A percentile compares a stretch with the other conserved stretches of the same genome.
phyloP scores from a whole-genome alignment of 2,113 vertebrate species.

The Calidris pugnax region DNA sequence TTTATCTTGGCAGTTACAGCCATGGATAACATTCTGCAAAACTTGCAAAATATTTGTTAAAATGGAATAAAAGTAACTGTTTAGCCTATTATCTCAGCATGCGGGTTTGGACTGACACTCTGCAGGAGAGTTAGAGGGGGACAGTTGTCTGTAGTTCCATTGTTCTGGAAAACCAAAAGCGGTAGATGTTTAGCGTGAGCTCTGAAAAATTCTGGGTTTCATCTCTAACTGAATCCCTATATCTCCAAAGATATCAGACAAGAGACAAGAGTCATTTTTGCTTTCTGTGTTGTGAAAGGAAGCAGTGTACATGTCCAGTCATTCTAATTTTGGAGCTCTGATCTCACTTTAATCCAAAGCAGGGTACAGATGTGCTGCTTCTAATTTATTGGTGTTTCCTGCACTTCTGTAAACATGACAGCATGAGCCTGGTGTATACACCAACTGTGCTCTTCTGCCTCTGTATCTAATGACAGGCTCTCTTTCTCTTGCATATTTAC shows the following conservation, averaged over 20 bases:
- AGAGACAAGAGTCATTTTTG: not conserved
- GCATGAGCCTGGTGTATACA: not conserved
- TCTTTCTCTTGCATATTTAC: not conserved
- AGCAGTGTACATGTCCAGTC: not conserved
- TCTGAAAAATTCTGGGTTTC: not conserved
- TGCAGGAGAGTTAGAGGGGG: not conserved
- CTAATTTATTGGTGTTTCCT: not conserved
- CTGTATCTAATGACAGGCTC: not conserved
- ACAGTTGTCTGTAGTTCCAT: not conserved
- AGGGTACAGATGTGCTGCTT: not conserved
- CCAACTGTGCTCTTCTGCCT: not conserved
- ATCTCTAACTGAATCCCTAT: not conserved
- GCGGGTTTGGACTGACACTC: not conserved
- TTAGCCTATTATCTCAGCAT: not conserved
- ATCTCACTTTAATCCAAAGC: not conserved
- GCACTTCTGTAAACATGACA: not conserved
- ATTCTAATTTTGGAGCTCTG: not conserved
- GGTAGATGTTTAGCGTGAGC: not conserved
- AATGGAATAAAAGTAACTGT: not conserved
- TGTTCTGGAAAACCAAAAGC: not conserved
- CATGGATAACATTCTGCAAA: not conserved
- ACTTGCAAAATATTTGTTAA: not conserved
- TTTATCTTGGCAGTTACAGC: not conserved
- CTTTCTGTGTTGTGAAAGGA: constrained; percentile 13
- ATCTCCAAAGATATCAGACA: not conserved